These are phyloP conservation scores for Stylophora pistillata DNA, from an alignment of 64 coral and sea anemone species.

Conservation along the genomic window DNA sequence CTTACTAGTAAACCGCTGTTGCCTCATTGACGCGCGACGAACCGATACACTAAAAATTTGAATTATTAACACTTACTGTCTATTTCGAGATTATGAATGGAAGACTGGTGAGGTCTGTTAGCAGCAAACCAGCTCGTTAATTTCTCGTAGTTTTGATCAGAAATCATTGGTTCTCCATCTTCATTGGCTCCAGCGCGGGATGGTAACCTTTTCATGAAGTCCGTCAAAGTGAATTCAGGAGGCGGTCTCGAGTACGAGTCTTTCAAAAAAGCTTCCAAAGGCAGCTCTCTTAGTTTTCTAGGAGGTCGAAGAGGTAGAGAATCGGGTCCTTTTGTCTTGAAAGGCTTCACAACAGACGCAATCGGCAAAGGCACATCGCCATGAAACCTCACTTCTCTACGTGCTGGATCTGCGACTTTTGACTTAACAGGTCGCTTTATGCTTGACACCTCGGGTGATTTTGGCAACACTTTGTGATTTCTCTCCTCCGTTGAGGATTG, in stretches of 20 bases:
- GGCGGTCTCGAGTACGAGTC: conserved; percentile 65
- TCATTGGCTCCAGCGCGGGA: conserved; percentile 14
- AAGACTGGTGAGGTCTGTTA: conserved; percentile 57
- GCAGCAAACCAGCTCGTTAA: conserved; percentile 77
- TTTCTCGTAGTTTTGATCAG: conserved; percentile 85
- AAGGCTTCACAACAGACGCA: conserved; percentile 62
- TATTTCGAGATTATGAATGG: conserved; percentile 81
- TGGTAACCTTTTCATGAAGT: conserved; percentile 52
- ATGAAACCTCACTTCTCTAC: conserved; percentile 8
- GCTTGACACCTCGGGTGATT: conserved; percentile 25
- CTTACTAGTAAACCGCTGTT: too few relatives aligned
- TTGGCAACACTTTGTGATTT: background rate
- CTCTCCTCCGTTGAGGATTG: background rate
- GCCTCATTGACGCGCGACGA: too few relatives aligned
- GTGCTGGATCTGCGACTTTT: background rate
- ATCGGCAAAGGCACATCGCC: conserved; percentile 52
- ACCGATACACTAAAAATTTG: background rate
- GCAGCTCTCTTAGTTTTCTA: conserved; percentile 72
- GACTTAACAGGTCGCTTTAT: conserved; percentile 6
- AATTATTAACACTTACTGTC: conserved; percentile 63
- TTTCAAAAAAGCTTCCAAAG: conserved; percentile 57
- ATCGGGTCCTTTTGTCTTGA: conserved; percentile 66
- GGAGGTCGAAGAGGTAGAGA: conserved; percentile 71
- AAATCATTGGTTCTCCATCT: conserved; percentile 53
- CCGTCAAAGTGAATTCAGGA: conserved; percentile 76